Conservation (phyloP, 2,888 invertebrate genomes). For the Aelia acuminata region DNA sequence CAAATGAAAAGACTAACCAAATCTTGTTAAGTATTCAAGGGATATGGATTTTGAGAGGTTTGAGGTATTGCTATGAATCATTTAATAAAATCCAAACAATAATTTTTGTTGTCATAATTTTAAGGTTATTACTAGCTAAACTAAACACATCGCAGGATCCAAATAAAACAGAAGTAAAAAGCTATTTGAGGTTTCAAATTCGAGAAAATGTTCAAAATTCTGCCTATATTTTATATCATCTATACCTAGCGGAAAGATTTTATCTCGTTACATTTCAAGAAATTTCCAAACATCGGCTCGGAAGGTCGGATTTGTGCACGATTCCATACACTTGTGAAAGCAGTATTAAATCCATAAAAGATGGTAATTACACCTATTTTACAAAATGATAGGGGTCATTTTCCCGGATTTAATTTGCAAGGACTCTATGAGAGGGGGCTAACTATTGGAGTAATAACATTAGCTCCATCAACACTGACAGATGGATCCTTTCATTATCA, state of each 20-base stretch:
- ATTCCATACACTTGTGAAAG: slow-evolving; percentile 7
- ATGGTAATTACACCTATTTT: slow-evolving; percentile 17
- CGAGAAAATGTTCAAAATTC: no score
- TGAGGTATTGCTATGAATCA: no score
- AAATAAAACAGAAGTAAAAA: no score
- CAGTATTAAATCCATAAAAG: background rate
- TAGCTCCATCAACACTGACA: slow-evolving; percentile 1
- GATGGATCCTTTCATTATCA: background rate
- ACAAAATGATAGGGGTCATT: slow-evolving; percentile 20
- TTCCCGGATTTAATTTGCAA: background rate
- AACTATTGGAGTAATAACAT: background rate
- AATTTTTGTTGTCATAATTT: no score
- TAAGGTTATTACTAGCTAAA: no score
- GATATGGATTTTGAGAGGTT: no score
- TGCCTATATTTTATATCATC: background rate
- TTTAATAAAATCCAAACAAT: no score
- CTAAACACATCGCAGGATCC: no score
- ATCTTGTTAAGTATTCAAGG: no score
- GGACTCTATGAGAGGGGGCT: background rate
- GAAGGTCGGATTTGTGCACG: background rate
- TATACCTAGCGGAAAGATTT: background rate
- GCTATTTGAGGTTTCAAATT: no score
- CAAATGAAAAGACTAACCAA: no score
- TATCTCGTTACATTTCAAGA: slow-evolving; percentile 34
- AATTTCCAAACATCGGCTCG: background rate